Percentiles rank a stretch among this genome's conserved stretches.
Evolutionary conservation across 2,888 invertebrate species (phyloP).

Genomic region (Pocota personata): DNA sequence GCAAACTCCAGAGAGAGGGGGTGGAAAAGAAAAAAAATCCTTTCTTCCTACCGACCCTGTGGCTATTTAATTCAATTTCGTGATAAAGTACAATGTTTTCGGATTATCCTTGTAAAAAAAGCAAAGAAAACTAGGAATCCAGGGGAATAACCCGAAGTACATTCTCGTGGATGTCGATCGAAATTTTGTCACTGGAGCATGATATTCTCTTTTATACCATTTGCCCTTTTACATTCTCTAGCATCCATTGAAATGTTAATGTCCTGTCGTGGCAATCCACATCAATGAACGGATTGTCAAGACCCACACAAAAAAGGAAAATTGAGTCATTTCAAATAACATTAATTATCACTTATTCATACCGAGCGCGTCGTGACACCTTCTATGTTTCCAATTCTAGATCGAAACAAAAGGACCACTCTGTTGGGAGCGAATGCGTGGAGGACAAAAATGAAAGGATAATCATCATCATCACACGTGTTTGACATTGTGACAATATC

Average conservation of each 20-base stretch:
- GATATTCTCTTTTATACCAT: conserved; percentile 1
- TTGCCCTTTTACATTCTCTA: neutral
- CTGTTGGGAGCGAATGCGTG: conserved; percentile 7
- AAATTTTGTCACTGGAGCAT: conserved; percentile 29
- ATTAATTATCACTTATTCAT: conserved; percentile 69
- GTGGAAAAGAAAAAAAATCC: conserved; percentile 16
- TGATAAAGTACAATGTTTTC: conserved; percentile 46
- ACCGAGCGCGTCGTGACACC: conserved; percentile 54
- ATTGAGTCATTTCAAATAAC: conserved; percentile 65
- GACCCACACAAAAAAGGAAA: conserved; percentile 24
- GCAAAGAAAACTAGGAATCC: neutral
- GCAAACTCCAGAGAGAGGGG: neutral
- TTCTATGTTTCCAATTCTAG: conserved; percentile 26
- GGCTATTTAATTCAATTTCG: conserved; percentile 61
- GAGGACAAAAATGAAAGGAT: conserved; percentile 62
- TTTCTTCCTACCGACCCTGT: conserved; percentile 49
- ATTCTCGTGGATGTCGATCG: conserved; percentile 27
- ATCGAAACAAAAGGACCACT: conserved; percentile 12
- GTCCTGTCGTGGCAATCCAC: conserved; percentile 45
- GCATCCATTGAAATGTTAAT: conserved; percentile 64
- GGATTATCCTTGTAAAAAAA: conserved; percentile 54
- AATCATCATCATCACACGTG: conserved; percentile 69
- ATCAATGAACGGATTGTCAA: conserved; percentile 65
- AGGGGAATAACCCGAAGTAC: neutral
- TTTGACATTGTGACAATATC: conserved; percentile 71